Percentiles rank a stretch among this genome's conserved stretches.
Evolutionary conservation across 2,797 vertebrate species (phyloP).

Genomic region (Echiichthys vipera): DNA sequence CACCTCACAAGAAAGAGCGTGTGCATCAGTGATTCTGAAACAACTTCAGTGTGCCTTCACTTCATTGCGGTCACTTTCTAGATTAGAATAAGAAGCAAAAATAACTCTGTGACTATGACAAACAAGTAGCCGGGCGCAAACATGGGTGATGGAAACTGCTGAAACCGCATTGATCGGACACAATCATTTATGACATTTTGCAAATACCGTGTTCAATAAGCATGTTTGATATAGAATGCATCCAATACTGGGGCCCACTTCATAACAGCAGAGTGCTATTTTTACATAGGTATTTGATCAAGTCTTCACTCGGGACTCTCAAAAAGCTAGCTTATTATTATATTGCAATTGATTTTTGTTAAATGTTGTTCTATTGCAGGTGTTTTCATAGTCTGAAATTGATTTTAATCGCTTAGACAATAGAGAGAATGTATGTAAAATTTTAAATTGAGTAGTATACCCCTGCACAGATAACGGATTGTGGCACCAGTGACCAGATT

Average conservation of each 20-base stretch:
- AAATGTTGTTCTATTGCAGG: no score
- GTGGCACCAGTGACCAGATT: slow-evolving; percentile 27
- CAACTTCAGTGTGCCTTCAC: no score
- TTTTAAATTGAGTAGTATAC: background rate
- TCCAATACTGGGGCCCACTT: no score
- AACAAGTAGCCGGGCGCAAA: background rate
- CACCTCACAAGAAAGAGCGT: background rate
- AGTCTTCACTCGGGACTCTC: background rate
- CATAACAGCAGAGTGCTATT: background rate
- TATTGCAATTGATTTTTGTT: no score
- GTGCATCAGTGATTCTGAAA: background rate
- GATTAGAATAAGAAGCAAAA: background rate
- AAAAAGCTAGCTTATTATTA: no score
- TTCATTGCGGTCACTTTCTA: background rate
- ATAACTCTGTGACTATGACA: background rate
- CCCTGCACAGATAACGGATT: background rate
- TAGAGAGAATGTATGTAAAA: background rate
- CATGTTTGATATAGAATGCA: background rate
- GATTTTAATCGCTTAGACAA: background rate
- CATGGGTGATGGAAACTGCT: background rate
- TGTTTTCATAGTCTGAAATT: no score
- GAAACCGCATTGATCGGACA: background rate
- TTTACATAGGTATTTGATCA: background rate
- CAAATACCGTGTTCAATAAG: background rate
- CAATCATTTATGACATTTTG: background rate